A percentile compares a stretch with the other conserved stretches of the same genome.
Conservation (phyloP, 2,888 invertebrate genomes). For the Eulithis testata region DNA sequence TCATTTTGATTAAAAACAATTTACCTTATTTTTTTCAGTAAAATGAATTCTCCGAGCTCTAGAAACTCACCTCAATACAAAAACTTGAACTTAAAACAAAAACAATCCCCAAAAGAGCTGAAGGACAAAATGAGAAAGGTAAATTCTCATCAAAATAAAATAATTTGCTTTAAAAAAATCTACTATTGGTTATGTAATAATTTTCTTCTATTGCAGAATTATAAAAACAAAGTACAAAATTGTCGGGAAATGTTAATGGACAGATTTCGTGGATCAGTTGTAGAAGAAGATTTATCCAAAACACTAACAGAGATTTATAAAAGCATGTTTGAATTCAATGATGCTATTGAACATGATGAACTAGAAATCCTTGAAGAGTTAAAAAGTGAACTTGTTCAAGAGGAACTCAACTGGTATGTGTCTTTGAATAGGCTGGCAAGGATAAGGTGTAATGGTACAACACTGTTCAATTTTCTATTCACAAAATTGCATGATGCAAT, state of each 20-base stretch:
- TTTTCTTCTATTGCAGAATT: constrained; percentile 56
- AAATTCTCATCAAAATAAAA: constrained; percentile 15
- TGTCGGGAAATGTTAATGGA: constrained; percentile 70
- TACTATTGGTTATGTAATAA: not conserved
- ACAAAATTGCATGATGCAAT: too few species aligned
- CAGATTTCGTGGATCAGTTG: constrained; percentile 59
- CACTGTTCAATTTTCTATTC: too few species aligned
- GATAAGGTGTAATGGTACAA: not conserved
- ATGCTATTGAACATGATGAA: constrained; percentile 63
- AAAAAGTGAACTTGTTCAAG: constrained; percentile 71
- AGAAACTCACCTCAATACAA: constrained; percentile 65
- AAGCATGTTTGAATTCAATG: constrained; percentile 61
- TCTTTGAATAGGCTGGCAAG: not conserved
- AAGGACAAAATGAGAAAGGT: constrained; percentile 79
- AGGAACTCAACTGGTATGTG: constrained; percentile 72
- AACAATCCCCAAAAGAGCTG: constrained; percentile 71
- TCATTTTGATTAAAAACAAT: too few species aligned
- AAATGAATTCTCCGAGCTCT: constrained; percentile 60
- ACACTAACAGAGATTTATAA: constrained; percentile 69
- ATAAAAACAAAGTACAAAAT: constrained; percentile 70
- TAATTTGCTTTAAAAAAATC: not conserved
- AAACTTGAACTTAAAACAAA: constrained; percentile 59
- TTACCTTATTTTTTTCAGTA: constrained; percentile 14
- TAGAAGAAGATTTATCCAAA: constrained; percentile 59
- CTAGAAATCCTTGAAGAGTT: constrained; percentile 64